Conservation (phyloP, 2,113 vertebrate species). For the Rhynchomys soricoides region DNA sequence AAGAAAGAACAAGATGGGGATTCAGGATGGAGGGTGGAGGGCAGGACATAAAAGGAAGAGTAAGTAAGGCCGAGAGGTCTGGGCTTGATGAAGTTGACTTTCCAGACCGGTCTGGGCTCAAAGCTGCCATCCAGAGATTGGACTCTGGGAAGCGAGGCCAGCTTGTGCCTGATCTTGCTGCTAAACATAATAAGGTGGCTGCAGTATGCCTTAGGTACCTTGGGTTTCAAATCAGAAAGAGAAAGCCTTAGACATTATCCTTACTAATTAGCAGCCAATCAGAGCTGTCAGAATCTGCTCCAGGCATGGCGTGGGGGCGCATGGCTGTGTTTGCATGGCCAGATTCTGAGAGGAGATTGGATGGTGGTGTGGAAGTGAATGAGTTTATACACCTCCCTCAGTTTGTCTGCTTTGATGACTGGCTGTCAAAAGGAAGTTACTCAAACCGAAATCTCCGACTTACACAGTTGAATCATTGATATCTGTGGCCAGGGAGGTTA, state of each 20-base stretch:
- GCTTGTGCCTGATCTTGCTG: not conserved
- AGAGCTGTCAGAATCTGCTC: not conserved
- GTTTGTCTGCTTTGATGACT: not conserved
- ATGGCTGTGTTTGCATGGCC: not conserved
- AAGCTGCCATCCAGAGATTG: not conserved
- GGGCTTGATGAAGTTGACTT: not conserved
- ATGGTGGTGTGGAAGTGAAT: not conserved
- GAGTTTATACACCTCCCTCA: not conserved
- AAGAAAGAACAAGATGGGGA: not conserved
- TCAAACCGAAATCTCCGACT: not conserved
- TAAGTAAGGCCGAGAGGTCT: no score
- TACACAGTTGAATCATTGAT: not conserved
- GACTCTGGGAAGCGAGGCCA: not conserved
- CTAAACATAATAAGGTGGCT: not conserved
- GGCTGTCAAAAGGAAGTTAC: not conserved
- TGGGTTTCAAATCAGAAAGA: not conserved
- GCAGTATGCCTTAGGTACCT: not conserved
- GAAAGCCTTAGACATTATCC: not conserved
- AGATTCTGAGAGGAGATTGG: not conserved
- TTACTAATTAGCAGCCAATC: not conserved
- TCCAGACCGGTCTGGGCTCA: not conserved
- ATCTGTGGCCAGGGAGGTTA: not conserved
- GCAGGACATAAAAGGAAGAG: not conserved
- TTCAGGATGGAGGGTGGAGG: not conserved
- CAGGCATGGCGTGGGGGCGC: not conserved